A percentile compares a stretch with the other conserved stretches of the same genome.
Evolutionary conservation across 2,888 invertebrate genomes (phyloP).

Genomic region (Coleophora flavipennella): DNA sequence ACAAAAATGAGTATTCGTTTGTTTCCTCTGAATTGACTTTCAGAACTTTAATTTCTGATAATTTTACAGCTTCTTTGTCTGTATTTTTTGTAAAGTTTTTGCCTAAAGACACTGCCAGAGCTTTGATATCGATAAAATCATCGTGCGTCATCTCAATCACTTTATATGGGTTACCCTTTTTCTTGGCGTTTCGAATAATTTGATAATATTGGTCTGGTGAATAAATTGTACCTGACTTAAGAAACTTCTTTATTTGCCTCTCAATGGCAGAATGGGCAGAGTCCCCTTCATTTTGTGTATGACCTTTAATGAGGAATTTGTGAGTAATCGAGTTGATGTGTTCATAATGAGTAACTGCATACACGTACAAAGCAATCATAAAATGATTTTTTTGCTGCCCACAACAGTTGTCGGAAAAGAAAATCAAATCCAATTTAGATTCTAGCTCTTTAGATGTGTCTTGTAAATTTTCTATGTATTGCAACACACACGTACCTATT

Average conservation of each 20-base stretch:
- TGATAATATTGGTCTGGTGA: constrained; percentile 6
- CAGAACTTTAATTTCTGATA: no score
- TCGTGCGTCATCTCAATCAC: constrained; percentile 4
- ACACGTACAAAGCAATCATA: neutral
- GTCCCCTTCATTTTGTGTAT: constrained; percentile 13
- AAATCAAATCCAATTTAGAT: neutral
- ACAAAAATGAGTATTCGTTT: no score
- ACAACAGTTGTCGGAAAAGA: neutral
- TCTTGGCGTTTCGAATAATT: constrained; percentile 8
- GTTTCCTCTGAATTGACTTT: no score
- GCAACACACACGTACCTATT: no score
- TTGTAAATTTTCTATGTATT: neutral
- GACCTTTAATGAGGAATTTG: constrained; percentile 12
- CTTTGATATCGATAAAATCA: neutral
- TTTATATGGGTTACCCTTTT: constrained; percentile 7
- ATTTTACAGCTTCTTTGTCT: no score
- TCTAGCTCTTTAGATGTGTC: neutral
- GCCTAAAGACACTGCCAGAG: neutral
- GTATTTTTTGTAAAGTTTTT: neutral
- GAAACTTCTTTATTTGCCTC: constrained; percentile 6
- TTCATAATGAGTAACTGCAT: no score
- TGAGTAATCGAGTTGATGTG: constrained; percentile 7
- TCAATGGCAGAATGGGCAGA: constrained; percentile 10
- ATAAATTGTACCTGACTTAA: constrained; percentile 12
- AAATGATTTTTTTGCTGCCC: neutral